Percentiles rank a stretch among this genome's conserved stretches.
phyloP scores from a whole-genome alignment of 2,888 invertebrate species.

The Sphaeridia pumilis region DNA sequence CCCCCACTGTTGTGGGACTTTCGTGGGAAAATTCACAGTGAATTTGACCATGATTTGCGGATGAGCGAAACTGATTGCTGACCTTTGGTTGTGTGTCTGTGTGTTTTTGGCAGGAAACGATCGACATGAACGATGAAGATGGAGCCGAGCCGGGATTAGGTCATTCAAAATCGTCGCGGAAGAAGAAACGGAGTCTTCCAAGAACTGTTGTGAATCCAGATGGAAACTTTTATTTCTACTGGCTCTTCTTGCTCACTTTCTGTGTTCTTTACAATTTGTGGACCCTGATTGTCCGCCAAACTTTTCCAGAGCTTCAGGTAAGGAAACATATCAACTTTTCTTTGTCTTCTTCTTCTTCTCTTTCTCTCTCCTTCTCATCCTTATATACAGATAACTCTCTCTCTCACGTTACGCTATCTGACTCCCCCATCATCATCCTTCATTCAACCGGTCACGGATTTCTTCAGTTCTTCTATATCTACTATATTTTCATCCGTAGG shows the following conservation, averaged over 20 bases:
- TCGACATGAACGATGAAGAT: constrained; percentile 40
- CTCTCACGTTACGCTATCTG: not conserved
- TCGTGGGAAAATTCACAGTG: not conserved
- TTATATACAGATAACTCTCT: not conserved
- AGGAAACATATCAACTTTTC: constrained; percentile 15
- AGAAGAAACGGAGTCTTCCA: constrained; percentile 52
- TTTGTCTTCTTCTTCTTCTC: not conserved
- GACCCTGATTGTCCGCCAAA: constrained; percentile 89
- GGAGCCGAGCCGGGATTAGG: constrained; percentile 48
- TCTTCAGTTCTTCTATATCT: too few species aligned
- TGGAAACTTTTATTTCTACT: constrained; percentile 90
- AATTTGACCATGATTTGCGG: not conserved
- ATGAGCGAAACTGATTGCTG: not conserved
- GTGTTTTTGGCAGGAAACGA: constrained; percentile 42
- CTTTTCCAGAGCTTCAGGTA: constrained; percentile 78
- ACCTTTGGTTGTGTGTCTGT: not conserved
- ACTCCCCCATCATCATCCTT: not conserved
- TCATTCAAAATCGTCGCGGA: constrained; percentile 45
- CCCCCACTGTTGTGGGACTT: too few species aligned
- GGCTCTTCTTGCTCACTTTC: constrained; percentile 76
- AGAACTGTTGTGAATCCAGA: constrained; percentile 84
- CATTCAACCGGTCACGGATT: too few species aligned
- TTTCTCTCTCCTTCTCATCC: not conserved
- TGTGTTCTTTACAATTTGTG: constrained; percentile 91
- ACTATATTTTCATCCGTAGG: too few species aligned